Evolutionary conservation across 2,797 vertebrate species (phyloP).

Genomic region (Mustela erminea): DNA sequence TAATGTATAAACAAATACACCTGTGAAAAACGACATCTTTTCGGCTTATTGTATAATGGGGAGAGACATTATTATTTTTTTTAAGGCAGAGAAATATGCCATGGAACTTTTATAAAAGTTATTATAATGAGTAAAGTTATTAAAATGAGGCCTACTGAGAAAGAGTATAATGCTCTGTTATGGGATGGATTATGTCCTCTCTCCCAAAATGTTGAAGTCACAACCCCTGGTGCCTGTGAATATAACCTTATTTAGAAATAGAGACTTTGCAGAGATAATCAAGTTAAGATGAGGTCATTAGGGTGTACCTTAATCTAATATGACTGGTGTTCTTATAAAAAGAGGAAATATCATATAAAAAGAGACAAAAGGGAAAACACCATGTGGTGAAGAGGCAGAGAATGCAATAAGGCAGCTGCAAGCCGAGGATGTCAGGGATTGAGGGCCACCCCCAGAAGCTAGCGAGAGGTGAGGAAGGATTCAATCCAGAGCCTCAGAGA

Average conservation of each 20-base stretch:
- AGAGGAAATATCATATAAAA: neutral
- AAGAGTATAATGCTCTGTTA: neutral
- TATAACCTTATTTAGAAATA: constrained; percentile 16
- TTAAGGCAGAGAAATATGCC: constrained; percentile 49
- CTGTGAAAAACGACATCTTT: neutral
- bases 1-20: neutral
- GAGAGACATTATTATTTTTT: neutral
- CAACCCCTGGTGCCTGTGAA: neutral
- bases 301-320: neutral
- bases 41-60: neutral
- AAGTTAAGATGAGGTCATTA: constrained; percentile 9
- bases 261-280: constrained; percentile 18
- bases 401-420: neutral
- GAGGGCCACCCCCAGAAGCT: neutral
- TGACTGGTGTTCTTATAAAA: neutral
- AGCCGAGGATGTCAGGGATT: neutral
- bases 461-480: neutral
- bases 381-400: neutral
- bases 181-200: neutral
- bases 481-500: neutral
- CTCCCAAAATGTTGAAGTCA: neutral
- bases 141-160: constrained; percentile 44
- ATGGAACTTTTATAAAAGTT: constrained; percentile 20
- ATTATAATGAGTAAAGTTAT: constrained; percentile 43
- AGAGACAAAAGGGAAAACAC: neutral